Evolutionary conservation across 1,140 invertebrate species (phyloP).

Genomic region (Telenomus remus): DNA sequence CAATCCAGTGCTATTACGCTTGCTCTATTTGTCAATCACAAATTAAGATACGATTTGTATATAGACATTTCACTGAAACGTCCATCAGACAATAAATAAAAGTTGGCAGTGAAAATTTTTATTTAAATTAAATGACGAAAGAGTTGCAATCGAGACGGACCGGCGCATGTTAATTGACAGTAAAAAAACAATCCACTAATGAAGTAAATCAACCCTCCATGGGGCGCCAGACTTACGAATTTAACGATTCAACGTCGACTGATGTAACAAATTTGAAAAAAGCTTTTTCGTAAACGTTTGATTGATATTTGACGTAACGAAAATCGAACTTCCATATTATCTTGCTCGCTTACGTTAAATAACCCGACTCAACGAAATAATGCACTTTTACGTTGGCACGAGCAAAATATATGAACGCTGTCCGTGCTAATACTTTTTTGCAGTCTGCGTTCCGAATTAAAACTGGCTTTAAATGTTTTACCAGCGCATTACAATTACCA

Average conservation of each 20-base stretch:
- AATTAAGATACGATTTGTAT: too few relatives aligned
- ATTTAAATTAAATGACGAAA: too few relatives aligned
- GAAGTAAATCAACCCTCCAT: conserved; percentile 35
- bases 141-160: too few relatives aligned
- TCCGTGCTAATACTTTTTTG: conserved; percentile 33
- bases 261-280: conserved; percentile 38
- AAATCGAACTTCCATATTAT: conserved; percentile 47
- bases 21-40: too few relatives aligned
- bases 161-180: too few relatives aligned
- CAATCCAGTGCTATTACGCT: too few relatives aligned
- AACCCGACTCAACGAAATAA: conserved; percentile 48
- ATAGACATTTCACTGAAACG: too few relatives aligned
- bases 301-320: conserved; percentile 37
- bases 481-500: conserved; percentile 50
- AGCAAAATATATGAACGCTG: conserved; percentile 28
- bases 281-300: conserved; percentile 19
- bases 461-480: conserved; percentile 54
- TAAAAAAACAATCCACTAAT: conserved; percentile 14
- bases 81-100: too few relatives aligned
- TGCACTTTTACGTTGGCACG: conserved; percentile 22
- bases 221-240: conserved; percentile 42
- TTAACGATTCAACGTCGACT: conserved; percentile 17
- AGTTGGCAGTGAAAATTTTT: too few relatives aligned
- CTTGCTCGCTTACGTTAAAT: conserved; percentile 43
- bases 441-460: conserved; percentile 35